Evolutionary conservation across 2,113 vertebrate genomes (phyloP).

Genomic region (Ceyx margarethae): DNA sequence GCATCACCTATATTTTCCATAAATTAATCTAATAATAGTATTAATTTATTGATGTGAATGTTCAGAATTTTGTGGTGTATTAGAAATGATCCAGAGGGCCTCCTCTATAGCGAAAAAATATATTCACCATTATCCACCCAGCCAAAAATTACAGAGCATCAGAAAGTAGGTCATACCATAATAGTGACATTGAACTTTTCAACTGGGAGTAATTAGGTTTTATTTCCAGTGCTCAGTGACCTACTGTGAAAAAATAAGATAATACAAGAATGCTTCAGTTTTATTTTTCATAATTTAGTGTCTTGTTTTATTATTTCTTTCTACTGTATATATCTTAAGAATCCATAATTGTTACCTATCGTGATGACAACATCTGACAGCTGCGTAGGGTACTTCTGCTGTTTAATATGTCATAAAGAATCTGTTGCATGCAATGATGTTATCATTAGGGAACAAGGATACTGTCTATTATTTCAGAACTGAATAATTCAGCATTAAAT

Average conservation of each 20-base stretch:
- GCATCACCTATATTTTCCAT: slow-evolving; percentile 14
- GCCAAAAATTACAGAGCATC: slow-evolving; percentile 55
- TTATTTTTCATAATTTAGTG: too few species aligned
- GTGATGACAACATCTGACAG: slow-evolving; percentile 44
- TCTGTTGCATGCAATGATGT: slow-evolving; percentile 9
- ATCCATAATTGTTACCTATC: slow-evolving; percentile 41
- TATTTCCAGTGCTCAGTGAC: slow-evolving; percentile 74
- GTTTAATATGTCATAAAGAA: slow-evolving; percentile 47
- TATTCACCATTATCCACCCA: slow-evolving; percentile 7
- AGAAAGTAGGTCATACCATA: slow-evolving; percentile 69
- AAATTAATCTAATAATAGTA: slow-evolving; percentile 15
- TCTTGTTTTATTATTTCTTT: neutral
- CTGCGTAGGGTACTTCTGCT: neutral
- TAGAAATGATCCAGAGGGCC: neutral
- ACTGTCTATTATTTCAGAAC: slow-evolving; percentile 26
- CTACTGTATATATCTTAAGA: slow-evolving; percentile 29
- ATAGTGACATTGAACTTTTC: slow-evolving; percentile 74
- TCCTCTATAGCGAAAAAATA: slow-evolving; percentile 2
- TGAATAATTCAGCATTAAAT: slow-evolving; percentile 16
- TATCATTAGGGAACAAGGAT: slow-evolving; percentile 41
- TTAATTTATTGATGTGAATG: slow-evolving; percentile 32
- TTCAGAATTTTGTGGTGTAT: slow-evolving; percentile 17
- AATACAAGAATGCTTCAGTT: too few species aligned
- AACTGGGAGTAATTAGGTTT: slow-evolving; percentile 78
- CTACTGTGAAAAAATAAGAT: slow-evolving; percentile 22